These are phyloP conservation scores for Diplazon laetatorius DNA, from an alignment of 2,888 invertebrate genomes.

Conservation along the genomic window DNA sequence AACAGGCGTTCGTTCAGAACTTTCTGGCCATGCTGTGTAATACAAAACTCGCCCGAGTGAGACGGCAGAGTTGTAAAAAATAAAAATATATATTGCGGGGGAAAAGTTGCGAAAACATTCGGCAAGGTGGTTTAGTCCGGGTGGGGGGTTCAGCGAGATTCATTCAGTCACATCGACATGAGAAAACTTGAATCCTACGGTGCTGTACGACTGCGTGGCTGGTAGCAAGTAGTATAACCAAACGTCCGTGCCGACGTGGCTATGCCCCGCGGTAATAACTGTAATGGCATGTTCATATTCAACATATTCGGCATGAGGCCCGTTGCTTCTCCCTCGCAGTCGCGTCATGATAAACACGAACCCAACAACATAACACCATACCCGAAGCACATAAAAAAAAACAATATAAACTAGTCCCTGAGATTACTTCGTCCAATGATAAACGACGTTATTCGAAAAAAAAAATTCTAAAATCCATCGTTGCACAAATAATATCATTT, in stretches of 20 bases:
- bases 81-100: slow-evolving; percentile 40
- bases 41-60: not conserved
- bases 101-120: slow-evolving; percentile 61
- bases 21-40: too few species aligned
- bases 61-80: slow-evolving; percentile 24
- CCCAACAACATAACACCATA: not conserved
- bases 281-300: too few species aligned
- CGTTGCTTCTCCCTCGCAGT: not conserved
- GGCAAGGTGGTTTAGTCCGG: slow-evolving; percentile 51
- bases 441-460: too few species aligned
- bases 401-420: too few species aligned
- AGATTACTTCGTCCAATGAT: too few species aligned
- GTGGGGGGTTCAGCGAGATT: slow-evolving; percentile 37
- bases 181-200: slow-evolving; percentile 47
- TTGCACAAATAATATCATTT: too few species aligned
- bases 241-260: not conserved
- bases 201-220: slow-evolving; percentile 45
- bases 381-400: not conserved
- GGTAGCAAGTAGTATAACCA: slow-evolving; percentile 37
- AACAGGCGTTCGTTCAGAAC: slow-evolving; percentile 43
- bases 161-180: slow-evolving; percentile 22
- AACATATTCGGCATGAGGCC: slow-evolving; percentile 8
- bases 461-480: too few species aligned
- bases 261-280: slow-evolving; percentile 46
- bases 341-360: slow-evolving; percentile 12